These are phyloP conservation scores for Pterostichus madidus DNA, from an alignment of 2,888 invertebrate genomes.

Conservation along the genomic window DNA sequence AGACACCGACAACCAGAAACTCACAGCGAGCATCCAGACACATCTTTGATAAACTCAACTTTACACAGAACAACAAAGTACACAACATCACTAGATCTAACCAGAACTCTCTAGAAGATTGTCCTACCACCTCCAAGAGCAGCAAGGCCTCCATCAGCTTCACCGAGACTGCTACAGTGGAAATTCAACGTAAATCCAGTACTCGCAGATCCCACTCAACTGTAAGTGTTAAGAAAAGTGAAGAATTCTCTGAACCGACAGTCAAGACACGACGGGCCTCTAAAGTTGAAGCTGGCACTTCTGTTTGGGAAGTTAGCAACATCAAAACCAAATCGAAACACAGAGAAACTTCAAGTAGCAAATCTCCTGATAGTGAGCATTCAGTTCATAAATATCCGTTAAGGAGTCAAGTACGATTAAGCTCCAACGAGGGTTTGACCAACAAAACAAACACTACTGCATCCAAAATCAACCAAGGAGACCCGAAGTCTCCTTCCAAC, in stretches of 20 bases:
- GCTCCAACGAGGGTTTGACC: constrained; percentile 67
- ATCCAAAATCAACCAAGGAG: constrained; percentile 34
- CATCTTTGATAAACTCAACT: constrained; percentile 54
- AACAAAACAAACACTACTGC: constrained; percentile 14
- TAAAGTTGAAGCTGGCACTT: constrained; percentile 64
- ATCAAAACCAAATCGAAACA: constrained; percentile 47
- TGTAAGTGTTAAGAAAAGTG: constrained; percentile 25
- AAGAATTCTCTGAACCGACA: constrained; percentile 36
- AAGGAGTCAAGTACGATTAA: constrained; percentile 76
- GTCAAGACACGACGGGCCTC: constrained; percentile 44
- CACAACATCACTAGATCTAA: constrained; percentile 55
- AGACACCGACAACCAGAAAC: constrained; percentile 50
- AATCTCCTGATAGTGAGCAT: constrained; percentile 51
- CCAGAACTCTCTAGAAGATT: constrained; percentile 50
- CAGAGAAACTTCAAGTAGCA: constrained; percentile 33
- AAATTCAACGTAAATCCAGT: constrained; percentile 35
- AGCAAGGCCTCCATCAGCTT: constrained; percentile 50
- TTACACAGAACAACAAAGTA: constrained; percentile 51
- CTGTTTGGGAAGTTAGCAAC: constrained; percentile 64
- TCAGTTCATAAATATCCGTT: constrained; percentile 75
- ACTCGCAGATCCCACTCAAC: constrained; percentile 38
- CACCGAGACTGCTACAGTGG: constrained; percentile 16
- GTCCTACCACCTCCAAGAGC: constrained; percentile 56
- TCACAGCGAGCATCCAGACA: constrained; percentile 54
- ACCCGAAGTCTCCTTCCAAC: constrained; percentile 41